These are phyloP conservation scores for Kryptolebias marmoratus DNA, from an alignment of 2,113 vertebrate genomes.

Conservation along the genomic window DNA sequence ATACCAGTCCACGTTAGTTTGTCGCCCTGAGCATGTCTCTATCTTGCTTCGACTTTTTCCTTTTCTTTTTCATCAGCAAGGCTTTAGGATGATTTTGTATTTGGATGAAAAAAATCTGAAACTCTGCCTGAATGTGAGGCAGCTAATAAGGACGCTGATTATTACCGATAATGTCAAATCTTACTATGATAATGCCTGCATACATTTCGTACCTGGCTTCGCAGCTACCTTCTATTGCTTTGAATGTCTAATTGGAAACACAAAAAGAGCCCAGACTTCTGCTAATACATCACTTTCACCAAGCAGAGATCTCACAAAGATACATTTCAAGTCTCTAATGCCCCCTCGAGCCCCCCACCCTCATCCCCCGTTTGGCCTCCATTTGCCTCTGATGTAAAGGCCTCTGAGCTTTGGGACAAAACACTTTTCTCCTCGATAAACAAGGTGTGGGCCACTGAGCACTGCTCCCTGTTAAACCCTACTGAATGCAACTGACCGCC, in stretches of 20 bases:
- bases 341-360: background rate
- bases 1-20: conserved; percentile 3
- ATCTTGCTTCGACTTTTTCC: background rate
- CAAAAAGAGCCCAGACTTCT: conserved; percentile 59
- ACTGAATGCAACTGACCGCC: conserved; percentile 36
- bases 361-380: conserved; percentile 28
- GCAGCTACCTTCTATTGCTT: conserved; percentile 68
- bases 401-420: conserved; percentile 30
- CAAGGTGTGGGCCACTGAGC: conserved; percentile 47
- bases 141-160: conserved; percentile 41
- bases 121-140: conserved; percentile 34
- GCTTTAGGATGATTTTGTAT: background rate
- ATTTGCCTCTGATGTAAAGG: conserved; percentile 45
- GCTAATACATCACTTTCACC: conserved; percentile 51
- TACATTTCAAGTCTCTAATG: conserved; percentile 26
- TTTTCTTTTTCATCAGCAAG: background rate
- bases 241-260: conserved; percentile 71
- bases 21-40: background rate
- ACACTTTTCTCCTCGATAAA: conserved; percentile 59
- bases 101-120: conserved; percentile 29
- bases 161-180: conserved; percentile 52
- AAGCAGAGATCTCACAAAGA: conserved; percentile 59
- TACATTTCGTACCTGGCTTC: conserved; percentile 30
- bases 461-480: conserved; percentile 26
- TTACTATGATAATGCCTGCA: conserved; percentile 31